Conservation (phyloP, 2,797 vertebrate genomes). For the Kryptopterus vitreolus region DNA sequence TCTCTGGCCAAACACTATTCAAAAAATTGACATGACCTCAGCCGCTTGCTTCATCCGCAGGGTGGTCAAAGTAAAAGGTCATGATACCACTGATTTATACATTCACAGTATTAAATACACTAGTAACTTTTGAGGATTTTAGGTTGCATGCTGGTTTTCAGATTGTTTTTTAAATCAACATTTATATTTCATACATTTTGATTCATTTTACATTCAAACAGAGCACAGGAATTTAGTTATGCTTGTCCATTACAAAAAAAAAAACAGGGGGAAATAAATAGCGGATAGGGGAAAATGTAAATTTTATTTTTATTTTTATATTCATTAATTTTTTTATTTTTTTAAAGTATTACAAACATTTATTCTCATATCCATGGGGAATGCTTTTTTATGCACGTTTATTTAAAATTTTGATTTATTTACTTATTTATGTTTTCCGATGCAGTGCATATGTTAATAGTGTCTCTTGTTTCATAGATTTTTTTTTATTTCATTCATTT, state of each 20-base stretch:
- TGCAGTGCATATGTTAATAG: too few species aligned
- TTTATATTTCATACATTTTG: neutral
- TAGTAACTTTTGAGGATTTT: neutral
- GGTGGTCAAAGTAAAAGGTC: neutral
- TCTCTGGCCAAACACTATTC: constrained; percentile 68
- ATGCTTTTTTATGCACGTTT: too few species aligned
- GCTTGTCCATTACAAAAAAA: too few species aligned
- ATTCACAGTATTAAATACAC: neutral
- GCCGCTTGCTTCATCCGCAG: constrained; percentile 43
- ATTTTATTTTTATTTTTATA: too few species aligned
- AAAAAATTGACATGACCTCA: constrained; percentile 72
- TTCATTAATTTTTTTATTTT: too few species aligned
- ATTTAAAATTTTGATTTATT: neutral
- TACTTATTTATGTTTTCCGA: neutral
- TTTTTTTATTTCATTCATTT: neutral
- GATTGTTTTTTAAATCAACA: neutral
- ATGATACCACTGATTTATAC: neutral
- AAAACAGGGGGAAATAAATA: too few species aligned
- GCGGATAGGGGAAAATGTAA: too few species aligned
- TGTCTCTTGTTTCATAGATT: neutral
- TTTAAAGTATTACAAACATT: neutral
- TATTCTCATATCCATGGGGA: neutral
- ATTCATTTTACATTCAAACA: neutral
- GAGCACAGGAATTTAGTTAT: too few species aligned
- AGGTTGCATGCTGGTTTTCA: neutral